Conservation (phyloP, 2,888 invertebrate genomes). For the Ectropis crepuscularia region DNA sequence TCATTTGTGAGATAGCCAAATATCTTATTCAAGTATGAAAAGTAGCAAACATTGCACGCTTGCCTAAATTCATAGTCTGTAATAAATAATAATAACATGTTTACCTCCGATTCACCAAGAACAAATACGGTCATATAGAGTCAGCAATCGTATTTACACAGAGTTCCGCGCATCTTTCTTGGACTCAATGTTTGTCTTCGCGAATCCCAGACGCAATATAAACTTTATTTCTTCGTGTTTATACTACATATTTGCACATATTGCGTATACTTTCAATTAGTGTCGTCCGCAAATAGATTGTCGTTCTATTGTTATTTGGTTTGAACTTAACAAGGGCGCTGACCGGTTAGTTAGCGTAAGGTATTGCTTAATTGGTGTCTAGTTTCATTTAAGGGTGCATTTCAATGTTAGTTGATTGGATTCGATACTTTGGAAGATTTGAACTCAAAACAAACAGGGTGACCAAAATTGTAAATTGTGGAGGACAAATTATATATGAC, state of each 20-base stretch:
- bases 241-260: slow-evolving; percentile 20
- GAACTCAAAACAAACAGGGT: too few species aligned
- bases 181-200: slow-evolving; percentile 36
- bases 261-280: slow-evolving; percentile 29
- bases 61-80: neutral
- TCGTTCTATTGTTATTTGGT: slow-evolving; percentile 8
- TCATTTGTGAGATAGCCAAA: neutral
- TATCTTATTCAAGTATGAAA: neutral
- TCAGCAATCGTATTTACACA: slow-evolving; percentile 21
- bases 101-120: slow-evolving; percentile 15
- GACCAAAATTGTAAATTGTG: too few species aligned
- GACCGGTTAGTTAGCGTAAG: neutral
- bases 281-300: slow-evolving; percentile 14
- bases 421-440: too few species aligned
- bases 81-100: slow-evolving; percentile 13
- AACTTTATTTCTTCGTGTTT: slow-evolving; percentile 30
- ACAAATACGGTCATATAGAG: slow-evolving; percentile 18
- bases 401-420: too few species aligned
- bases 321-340: neutral
- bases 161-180: slow-evolving; percentile 19
- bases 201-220: slow-evolving; percentile 29
- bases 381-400: neutral
- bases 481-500: too few species aligned
- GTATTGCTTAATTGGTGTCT: neutral
- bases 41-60: neutral